Base-by-base conservation (phyloP, 2,797 vertebrate species). In the Trematomus bernacchii region DNA sequence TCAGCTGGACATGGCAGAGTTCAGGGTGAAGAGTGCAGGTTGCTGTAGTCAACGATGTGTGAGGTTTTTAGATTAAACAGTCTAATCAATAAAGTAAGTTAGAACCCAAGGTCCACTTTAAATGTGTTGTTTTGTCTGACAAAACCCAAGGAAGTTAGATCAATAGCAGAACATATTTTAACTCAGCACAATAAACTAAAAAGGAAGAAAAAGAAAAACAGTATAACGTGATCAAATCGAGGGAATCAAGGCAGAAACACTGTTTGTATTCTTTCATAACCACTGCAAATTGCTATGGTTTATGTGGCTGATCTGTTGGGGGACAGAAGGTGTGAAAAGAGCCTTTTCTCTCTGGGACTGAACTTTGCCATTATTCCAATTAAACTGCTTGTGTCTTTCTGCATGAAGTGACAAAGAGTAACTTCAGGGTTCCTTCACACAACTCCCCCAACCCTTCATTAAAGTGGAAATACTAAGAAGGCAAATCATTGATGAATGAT, bases 101-200 rank as follows among this genome's bases (percentile, higher is more conserved):
- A 9, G 40, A 60, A 18, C 42, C 54, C 47, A 71, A 65, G 57
- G 51, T 69, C 21, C 66, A 43, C 42, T 27, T 27, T 10, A 43
- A 46, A 42, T n/a, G 42, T 33, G 10, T 57, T 23, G 6, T 65
- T 66, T 18, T 46, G 15, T 30, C 10, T 6, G 0, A 50, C 3
- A 19, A 50, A 27, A 21, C 47, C 30, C 40, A 18, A 27, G 19
- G 54, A 52, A 1, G 15, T 44, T 58, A 1, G 43, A 76, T 43
- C 6, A 69, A 33, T 63, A 59, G 60, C 52, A n/a, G n/a, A 40
- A 19, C 11, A 60, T 30, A 33, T 65, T 51, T 47, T 6, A 52
- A 15, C 8, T 53, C 5, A 14, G 13, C 16, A 12, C 16, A 60
- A 44, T 12, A 42, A 33, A 43, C 12, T n/a, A 13, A 23, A 42